Conservation (phyloP, 2,113 vertebrate genomes). For the Proteles cristata region DNA sequence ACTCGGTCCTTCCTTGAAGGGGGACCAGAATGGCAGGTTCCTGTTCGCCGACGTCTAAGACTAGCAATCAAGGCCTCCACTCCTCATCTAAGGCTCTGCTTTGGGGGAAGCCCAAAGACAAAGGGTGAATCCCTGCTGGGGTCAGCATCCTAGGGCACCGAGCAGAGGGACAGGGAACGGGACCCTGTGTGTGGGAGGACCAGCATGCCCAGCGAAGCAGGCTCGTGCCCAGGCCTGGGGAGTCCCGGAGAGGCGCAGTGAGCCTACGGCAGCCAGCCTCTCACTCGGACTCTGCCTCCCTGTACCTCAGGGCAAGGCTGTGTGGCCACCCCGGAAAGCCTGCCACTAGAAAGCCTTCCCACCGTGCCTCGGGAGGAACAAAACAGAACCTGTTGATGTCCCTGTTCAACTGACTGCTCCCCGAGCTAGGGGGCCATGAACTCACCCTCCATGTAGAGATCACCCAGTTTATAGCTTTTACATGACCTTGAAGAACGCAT, state of each 20-base stretch:
- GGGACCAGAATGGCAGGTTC: too few species aligned
- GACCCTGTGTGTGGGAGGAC: not conserved
- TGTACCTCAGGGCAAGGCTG: too few species aligned
- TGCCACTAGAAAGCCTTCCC: too few species aligned
- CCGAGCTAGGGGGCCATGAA: not conserved
- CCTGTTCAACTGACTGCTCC: not conserved
- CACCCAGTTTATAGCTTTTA: not conserved
- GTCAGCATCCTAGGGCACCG: not conserved
- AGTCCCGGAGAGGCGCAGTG: fast-evolving
- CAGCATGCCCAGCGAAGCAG: not conserved
- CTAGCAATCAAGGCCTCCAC: not conserved
- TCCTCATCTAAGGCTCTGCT: not conserved
- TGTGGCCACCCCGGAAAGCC: too few species aligned
- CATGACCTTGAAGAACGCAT: not conserved
- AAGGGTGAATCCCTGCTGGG: not conserved
- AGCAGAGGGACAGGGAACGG: not conserved
- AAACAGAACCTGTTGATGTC: too few species aligned
- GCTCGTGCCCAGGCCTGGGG: not conserved
- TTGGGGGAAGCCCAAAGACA: not conserved
- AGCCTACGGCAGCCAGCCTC: not conserved
- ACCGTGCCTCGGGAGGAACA: too few species aligned
- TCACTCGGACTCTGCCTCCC: not conserved
- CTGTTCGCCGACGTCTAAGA: not conserved
- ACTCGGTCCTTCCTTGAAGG: not conserved
- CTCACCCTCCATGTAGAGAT: not conserved